Evolutionary conservation across 2,888 invertebrate species (phyloP).

Genomic region (Drosophila testacea): DNA sequence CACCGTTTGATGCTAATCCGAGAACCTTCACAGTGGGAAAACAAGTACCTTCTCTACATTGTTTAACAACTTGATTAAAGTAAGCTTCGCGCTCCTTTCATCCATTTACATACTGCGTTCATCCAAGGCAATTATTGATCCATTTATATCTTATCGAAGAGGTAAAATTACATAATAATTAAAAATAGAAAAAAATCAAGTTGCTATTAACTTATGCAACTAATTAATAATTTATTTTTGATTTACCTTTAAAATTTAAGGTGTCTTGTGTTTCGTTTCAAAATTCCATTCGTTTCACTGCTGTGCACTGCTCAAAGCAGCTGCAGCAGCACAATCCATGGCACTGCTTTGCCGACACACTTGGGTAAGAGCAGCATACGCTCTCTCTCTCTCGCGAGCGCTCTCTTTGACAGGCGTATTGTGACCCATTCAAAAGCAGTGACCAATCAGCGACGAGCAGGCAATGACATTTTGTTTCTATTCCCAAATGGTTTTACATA

Average conservation of each 20-base stretch:
- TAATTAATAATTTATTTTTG: background rate
- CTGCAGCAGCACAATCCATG: background rate
- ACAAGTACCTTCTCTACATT: slow-evolving; percentile 50
- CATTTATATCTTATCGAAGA: background rate
- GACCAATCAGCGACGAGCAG: slow-evolving; percentile 72
- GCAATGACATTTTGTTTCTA: slow-evolving; percentile 70
- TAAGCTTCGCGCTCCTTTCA: background rate
- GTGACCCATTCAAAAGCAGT: slow-evolving; percentile 43
- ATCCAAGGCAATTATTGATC: no score
- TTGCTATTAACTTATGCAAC: background rate
- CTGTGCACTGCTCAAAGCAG: slow-evolving; percentile 32
- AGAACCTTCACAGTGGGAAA: background rate
- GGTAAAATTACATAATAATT: background rate
- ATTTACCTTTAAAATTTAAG: background rate
- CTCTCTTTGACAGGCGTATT: slow-evolving; percentile 51
- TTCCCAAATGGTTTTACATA: slow-evolving; percentile 63
- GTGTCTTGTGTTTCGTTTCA: slow-evolving; percentile 25
- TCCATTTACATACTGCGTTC: background rate
- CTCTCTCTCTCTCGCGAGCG: slow-evolving; percentile 39
- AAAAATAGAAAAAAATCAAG: background rate
- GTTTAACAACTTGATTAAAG: slow-evolving; percentile 66
- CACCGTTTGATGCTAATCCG: slow-evolving; percentile 54
- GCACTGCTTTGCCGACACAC: slow-evolving; percentile 52
- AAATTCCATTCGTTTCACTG: slow-evolving; percentile 24
- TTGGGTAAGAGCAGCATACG: slow-evolving; percentile 33